phyloP scores from a whole-genome alignment of 1,140 invertebrate species.

The Tetramorium parvispinum region DNA sequence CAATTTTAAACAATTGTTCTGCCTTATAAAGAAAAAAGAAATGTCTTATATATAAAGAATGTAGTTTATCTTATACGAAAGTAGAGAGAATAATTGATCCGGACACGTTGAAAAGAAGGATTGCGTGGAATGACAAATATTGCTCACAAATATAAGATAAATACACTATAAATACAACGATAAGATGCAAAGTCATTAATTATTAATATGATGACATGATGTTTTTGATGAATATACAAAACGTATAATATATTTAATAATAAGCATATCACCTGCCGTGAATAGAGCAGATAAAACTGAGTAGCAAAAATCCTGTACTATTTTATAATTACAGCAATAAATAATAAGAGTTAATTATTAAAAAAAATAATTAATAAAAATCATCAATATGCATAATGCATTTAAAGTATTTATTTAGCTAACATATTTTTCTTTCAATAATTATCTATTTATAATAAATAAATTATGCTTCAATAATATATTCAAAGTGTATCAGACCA shows the following conservation, averaged over 20 bases:
- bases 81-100: too few species aligned
- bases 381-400: background rate
- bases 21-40: too few species aligned
- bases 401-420: background rate
- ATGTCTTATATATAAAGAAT: too few species aligned
- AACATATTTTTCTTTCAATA: background rate
- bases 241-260: background rate
- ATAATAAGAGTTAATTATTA: too few species aligned
- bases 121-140: background rate
- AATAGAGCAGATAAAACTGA: too few species aligned
- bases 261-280: too few species aligned
- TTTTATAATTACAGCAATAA: too few species aligned
- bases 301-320: too few species aligned
- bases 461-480: background rate
- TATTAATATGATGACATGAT: background rate
- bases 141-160: background rate
- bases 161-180: background rate
- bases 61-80: too few species aligned
- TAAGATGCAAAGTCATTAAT: background rate
- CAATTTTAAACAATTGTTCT: constrained; percentile 1
- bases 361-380: too few species aligned
- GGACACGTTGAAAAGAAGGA: too few species aligned
- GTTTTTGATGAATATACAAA: background rate
- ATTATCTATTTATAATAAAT: background rate
- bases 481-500: too few species aligned